A percentile compares a stretch with the other conserved stretches of the same genome.
These are phyloP conservation scores for Zaprionus lineosus DNA, from an alignment of 2,888 invertebrate species.

Conservation along the genomic window DNA sequence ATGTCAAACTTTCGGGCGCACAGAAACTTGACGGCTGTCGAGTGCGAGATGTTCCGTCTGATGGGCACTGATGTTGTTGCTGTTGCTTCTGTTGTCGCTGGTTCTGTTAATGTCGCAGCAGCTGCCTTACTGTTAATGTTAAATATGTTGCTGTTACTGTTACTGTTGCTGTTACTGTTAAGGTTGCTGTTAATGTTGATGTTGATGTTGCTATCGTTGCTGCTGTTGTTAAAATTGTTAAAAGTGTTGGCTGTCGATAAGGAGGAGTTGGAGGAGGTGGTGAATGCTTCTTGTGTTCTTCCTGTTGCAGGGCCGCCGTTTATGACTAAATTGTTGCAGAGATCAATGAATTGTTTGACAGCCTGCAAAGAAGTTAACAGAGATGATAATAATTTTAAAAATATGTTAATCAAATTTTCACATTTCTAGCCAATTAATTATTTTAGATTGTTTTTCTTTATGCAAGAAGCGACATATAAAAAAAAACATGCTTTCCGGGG, in stretches of 20 bases:
- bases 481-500: too few relatives aligned
- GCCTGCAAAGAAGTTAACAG: conserved; percentile 75
- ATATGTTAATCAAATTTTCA: too few relatives aligned
- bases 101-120: neutral
- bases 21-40: conserved; percentile 95
- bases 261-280: conserved; percentile 15
- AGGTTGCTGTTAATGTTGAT: neutral
- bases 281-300: conserved; percentile 12
- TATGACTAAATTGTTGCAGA: conserved; percentile 81
- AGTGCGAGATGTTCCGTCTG: conserved; percentile 84
- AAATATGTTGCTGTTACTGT: neutral
- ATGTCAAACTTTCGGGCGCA: conserved; percentile 98
- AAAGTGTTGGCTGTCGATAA: conserved; percentile 53
- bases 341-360: conserved; percentile 83
- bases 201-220: neutral
- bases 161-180: neutral
- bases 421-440: too few relatives aligned
- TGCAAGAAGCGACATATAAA: too few relatives aligned
- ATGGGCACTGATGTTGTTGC: conserved; percentile 35
- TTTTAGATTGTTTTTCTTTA: too few relatives aligned
- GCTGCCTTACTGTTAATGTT: neutral
- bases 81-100: neutral
- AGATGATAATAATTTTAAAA: neutral
- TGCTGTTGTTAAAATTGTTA: conserved; percentile 26
- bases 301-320: conserved; percentile 52